Evolutionary conservation across 2,113 vertebrate species (phyloP).

Genomic region (Pluvialis apricaria): DNA sequence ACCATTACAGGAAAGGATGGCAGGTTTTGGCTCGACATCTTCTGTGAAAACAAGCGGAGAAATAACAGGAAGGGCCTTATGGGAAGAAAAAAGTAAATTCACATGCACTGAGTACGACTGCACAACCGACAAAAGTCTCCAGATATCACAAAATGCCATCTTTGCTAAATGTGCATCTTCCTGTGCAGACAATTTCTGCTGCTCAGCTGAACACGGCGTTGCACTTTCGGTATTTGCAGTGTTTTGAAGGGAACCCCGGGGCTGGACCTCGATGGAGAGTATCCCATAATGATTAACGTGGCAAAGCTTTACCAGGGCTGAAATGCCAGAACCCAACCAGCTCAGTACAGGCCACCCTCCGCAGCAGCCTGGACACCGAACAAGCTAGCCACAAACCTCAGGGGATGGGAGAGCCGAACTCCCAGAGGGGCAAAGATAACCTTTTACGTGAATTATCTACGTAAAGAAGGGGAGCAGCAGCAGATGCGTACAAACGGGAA

Average conservation of each 20-base stretch:
- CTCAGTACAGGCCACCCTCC: not conserved
- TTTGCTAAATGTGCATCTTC: not conserved
- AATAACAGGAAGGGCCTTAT: not conserved
- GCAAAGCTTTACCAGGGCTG: not conserved
- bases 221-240: not conserved
- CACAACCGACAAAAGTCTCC: not conserved
- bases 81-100: not conserved
- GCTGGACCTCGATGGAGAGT: not conserved
- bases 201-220: not conserved
- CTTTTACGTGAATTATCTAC: accelerated
- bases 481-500: not conserved
- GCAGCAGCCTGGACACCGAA: not conserved
- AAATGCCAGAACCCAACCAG: not conserved
- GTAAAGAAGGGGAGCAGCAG: not conserved
- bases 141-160: not conserved
- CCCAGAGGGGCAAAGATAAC: not conserved
- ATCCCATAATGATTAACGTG: not conserved
- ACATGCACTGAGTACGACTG: not conserved
- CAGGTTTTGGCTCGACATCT: not conserved
- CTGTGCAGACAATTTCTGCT: not conserved
- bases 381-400: accelerated
- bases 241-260: not conserved
- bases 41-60: not conserved
- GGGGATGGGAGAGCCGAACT: not conserved
- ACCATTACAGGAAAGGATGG: not conserved